Evolutionary conservation across 2,113 vertebrate species (phyloP).

Genomic region (Nycticorax nycticorax): DNA sequence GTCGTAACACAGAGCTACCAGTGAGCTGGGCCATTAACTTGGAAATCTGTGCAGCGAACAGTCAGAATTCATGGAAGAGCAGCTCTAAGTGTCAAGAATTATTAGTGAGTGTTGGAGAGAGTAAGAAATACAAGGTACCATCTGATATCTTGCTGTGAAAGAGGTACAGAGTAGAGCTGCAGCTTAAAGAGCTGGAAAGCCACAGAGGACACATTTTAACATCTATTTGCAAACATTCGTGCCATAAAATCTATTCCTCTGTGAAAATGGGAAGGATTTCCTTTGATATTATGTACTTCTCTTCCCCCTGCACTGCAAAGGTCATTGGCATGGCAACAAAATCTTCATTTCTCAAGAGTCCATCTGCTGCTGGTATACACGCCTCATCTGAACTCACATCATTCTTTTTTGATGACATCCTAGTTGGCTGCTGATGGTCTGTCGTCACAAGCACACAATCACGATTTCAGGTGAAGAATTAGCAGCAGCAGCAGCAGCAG

Average conservation of each 20-base stretch:
- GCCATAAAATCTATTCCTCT: not conserved
- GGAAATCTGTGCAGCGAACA: not conserved
- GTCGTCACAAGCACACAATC: not conserved
- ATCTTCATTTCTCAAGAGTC: constrained; percentile 14
- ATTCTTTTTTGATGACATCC: not conserved
- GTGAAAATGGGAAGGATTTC: not conserved
- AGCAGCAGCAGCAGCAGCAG: not conserved
- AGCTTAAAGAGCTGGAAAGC: not conserved
- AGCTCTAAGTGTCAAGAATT: not conserved
- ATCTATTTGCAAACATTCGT: not conserved
- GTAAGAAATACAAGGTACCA: not conserved
- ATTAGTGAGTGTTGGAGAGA: not conserved
- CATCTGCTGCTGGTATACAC: not conserved
- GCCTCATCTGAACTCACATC: not conserved
- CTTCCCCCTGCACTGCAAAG: not conserved
- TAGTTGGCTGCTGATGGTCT: not conserved
- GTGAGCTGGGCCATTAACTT: not conserved
- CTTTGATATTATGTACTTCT: not conserved
- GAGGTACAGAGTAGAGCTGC: not conserved
- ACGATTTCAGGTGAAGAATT: constrained; percentile 9
- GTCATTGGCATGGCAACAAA: constrained; percentile 52
- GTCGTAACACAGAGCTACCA: not conserved
- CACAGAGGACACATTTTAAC: not conserved
- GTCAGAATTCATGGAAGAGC: not conserved
- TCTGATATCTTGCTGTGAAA: not conserved